phyloP scores from a whole-genome alignment of 2,113 vertebrate species.

The rat (Rattus norvegicus) region GRCr8 NC_086019.1:224438501-224439000 shows the following conservation, averaged over 20 bases:
- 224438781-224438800: background rate
- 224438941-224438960: background rate
- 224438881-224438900: background rate
- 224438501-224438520: background rate
- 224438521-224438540: background rate
- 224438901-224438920: background rate
- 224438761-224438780: background rate
- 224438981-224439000: background rate
- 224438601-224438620: conserved; percentile 50
- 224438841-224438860: background rate
- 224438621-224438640: conserved; percentile 11
- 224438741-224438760: background rate
- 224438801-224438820: background rate
- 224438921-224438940: background rate
- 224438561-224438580: conserved; percentile 50
- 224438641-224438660: background rate
- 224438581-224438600: conserved; percentile 60
- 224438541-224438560: conserved; percentile 55
- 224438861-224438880: background rate
- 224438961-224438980: background rate
- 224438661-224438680: background rate
- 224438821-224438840: background rate
- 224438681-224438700: background rate
- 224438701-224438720: background rate
- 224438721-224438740: background rate